phyloP scores from a whole-genome alignment of 2,888 invertebrate species.

The Folsomia manolachei region DNA sequence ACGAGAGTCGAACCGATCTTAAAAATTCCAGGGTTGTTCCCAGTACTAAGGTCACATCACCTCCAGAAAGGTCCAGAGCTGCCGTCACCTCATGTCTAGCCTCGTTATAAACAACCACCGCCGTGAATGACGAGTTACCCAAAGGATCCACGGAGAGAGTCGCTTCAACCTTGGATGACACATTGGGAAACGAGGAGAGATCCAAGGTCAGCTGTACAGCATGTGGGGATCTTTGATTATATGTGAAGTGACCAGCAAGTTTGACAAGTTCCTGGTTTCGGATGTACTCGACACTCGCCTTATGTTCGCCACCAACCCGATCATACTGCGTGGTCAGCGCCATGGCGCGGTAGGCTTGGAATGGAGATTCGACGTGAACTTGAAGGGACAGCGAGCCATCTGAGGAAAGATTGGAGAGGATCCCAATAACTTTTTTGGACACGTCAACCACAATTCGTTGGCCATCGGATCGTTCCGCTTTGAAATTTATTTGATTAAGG shows the following conservation, averaged over 20 bases:
- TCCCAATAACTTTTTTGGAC: slow-evolving; percentile 33
- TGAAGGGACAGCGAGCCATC: slow-evolving; percentile 21
- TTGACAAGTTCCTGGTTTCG: slow-evolving; percentile 27
- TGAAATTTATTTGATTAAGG: slow-evolving; percentile 22
- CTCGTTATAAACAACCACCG: slow-evolving; percentile 35
- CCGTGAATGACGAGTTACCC: slow-evolving; percentile 31
- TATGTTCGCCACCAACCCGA: slow-evolving; percentile 20
- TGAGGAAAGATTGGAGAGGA: slow-evolving; percentile 26
- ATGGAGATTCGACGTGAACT: slow-evolving; percentile 38
- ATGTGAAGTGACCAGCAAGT: slow-evolving; percentile 28
- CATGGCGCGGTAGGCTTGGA: slow-evolving; percentile 37
- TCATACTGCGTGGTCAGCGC: slow-evolving; percentile 33
- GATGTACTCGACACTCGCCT: slow-evolving; percentile 17
- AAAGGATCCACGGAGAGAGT: slow-evolving; percentile 26
- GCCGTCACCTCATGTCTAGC: slow-evolving; percentile 39
- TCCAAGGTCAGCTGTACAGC: slow-evolving; percentile 29
- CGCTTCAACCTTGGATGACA: slow-evolving; percentile 26
- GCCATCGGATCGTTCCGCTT: slow-evolving; percentile 36
- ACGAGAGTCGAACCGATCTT: slow-evolving; percentile 24
- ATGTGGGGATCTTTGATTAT: slow-evolving; percentile 24
- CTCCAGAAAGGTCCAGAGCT: slow-evolving; percentile 25
- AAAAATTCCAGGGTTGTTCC: slow-evolving; percentile 35
- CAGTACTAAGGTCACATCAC: slow-evolving; percentile 28
- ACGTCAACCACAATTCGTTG: slow-evolving; percentile 37
- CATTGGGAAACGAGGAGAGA: slow-evolving; percentile 24